Conservation (phyloP, 2,113 vertebrate genomes). For the Chascanopsetta lugubris region DNA sequence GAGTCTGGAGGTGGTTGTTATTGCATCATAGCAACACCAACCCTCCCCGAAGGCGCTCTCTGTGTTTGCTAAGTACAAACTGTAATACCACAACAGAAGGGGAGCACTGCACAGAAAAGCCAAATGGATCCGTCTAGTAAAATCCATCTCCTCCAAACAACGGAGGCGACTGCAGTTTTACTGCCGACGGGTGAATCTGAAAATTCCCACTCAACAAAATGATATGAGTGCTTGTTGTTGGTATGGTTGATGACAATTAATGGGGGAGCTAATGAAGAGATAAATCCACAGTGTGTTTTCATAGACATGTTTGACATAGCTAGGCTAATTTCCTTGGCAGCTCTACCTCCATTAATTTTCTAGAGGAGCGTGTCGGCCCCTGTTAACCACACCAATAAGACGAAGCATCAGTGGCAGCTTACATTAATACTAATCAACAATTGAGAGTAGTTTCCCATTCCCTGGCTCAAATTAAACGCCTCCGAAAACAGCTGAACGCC, state of each 20-base stretch:
- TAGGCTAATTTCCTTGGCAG: constrained; percentile 64
- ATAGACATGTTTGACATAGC: constrained; percentile 67
- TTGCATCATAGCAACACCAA: constrained; percentile 54
- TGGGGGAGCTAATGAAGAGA: constrained; percentile 58
- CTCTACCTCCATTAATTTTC: constrained; percentile 57
- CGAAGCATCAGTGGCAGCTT: constrained; percentile 41
- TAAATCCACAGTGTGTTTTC: constrained; percentile 69
- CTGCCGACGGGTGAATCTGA: constrained; percentile 49
- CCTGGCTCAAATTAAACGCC: constrained; percentile 16
- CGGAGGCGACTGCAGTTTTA: constrained; percentile 45
- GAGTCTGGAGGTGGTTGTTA: constrained; percentile 41
- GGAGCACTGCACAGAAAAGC: constrained; percentile 11
- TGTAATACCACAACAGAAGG: constrained; percentile 45
- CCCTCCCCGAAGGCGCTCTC: constrained; percentile 44
- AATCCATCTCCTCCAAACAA: constrained; percentile 52
- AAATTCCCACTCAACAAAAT: constrained; percentile 63
- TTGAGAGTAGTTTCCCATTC: constrained; percentile 51
- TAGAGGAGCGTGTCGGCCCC: constrained; percentile 45
- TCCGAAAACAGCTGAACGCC: constrained; percentile 29
- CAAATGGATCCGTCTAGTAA: constrained; percentile 61
- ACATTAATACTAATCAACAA: constrained; percentile 57
- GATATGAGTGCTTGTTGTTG: constrained; percentile 57
- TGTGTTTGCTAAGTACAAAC: constrained; percentile 41
- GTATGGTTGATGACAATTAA: constrained; percentile 55
- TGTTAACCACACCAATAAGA: constrained; percentile 62